These are phyloP conservation scores for Callyntrura guangdongensis DNA, from an alignment of 2,888 invertebrate genomes.

Conservation along the genomic window DNA sequence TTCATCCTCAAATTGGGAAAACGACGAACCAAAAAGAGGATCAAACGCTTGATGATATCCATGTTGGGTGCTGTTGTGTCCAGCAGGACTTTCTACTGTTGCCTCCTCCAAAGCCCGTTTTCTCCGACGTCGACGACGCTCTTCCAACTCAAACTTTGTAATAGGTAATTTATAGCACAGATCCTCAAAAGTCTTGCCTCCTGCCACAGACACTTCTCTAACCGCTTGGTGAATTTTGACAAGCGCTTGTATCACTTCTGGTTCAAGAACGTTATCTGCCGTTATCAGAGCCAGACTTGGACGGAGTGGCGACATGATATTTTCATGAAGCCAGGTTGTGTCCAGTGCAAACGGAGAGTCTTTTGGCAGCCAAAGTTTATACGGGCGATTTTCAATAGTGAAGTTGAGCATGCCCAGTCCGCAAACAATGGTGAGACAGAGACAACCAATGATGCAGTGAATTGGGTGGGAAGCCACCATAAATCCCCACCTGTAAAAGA, in stretches of 20 bases:
- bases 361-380: conserved; percentile 89
- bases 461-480: conserved; percentile 81
- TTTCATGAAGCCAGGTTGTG: conserved; percentile 84
- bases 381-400: conserved; percentile 83
- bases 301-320: conserved; percentile 87
- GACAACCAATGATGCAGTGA: conserved; percentile 80
- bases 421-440: conserved; percentile 79
- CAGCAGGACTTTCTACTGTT: background rate
- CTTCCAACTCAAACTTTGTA: conserved; percentile 75
- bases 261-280: conserved; percentile 90
- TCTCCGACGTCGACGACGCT: background rate
- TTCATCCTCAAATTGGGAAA: conserved; percentile 75
- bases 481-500: conserved; percentile 84
- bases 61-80: background rate
- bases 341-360: conserved; percentile 87
- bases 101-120: conserved; percentile 50
- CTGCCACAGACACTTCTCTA: conserved; percentile 86
- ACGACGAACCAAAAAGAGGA: conserved; percentile 70
- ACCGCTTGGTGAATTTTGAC: conserved; percentile 88
- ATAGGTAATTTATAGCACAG: conserved; percentile 86
- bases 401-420: conserved; percentile 83
- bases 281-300: conserved; percentile 89
- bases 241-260: conserved; percentile 88
- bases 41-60: conserved; percentile 25
- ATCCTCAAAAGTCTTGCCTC: conserved; percentile 86